Base-by-base conservation (phyloP, 2,888 invertebrate genomes). In the Chaitophorus viminalis region DNA sequence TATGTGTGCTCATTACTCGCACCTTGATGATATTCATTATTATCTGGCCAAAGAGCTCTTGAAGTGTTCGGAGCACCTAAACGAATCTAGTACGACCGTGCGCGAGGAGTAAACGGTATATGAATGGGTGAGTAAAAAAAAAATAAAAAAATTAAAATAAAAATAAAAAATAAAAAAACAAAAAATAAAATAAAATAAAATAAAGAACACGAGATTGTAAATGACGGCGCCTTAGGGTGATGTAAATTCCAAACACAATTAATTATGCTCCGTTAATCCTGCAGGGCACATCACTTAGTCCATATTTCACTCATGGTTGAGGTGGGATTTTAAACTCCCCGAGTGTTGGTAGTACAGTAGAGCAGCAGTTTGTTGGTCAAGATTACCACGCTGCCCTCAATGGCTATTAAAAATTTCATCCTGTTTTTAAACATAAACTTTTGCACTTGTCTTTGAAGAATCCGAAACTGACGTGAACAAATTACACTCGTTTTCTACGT, bases 261-360 rank as follows among this genome's bases (percentile, higher is more conserved):
- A 86, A 86, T 86, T 77, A 86, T n/a, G 70, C 78, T 78, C 33
- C 70, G 84, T 65, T 78, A 86, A 86, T 86, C 85, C 77, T 77
- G 36, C 36, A 17, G 68, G 31, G 68, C 77, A 52, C 76, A 86
- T 70, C 85, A 68, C 33, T 86, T 68, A 78, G 70, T 52, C 85
- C 78, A 54, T 84, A 86, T 86, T 86, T 70, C 68, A 78, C 52
- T 77, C 70, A 29, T 21, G 46, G 21, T 17, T 21, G 85, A n/a
- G 85, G 70, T 86, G 85, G 52, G 52, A 46, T 84, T 76, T 84
- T 60, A 72, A 82, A 36, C 72, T 82, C 31, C 6, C 17, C 1
- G 60, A 18, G 72, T 82, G 52, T 46, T 46, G 14, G 29, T 18
- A n/a, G 75, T 75, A 11, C n/a, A 75, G 18, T 31, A 54, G n/a